Base-by-base conservation (phyloP, 2,888 invertebrate genomes). In the Anticlea derivata region DNA sequence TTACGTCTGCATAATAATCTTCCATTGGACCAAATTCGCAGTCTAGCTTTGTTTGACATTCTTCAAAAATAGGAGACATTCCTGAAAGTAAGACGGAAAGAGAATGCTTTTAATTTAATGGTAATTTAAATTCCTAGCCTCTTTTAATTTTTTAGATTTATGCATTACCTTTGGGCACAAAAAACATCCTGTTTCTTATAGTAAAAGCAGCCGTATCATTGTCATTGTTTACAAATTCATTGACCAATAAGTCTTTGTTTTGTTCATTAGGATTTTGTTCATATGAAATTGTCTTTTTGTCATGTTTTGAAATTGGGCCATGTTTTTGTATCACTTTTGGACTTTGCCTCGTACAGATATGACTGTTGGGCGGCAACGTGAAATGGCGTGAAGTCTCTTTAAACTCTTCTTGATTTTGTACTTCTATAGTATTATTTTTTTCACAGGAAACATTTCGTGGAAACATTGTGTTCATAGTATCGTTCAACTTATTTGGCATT, bases 161-260 rank as follows among this genome's bases (percentile, higher is more conserved):
- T 0, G 17, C 3, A 2, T 45, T 69, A 90, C 93, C 93, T 89
- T 93, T 93, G 0, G 93, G 93, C 23, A 93, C 58, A 73, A 92
- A 92, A 20, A 79, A 73, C n/a, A 74, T 75, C 63, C 93, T 80
- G 60, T 78, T 78, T 39, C 72, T 79, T 7, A 93, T 66, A 53
- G 75, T 65, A 64, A 86, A 91, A 69, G 61, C 48, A 43, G 70
- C 66, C 0, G 50, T 47, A 24, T 65, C 55, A 10, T 51, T 45
- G 7, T 39, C 45, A 34, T 27, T 44, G 12, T 55, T 50, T 1
- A n/a, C 5, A 23, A n/a, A 29, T 7, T 31, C 7, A 31, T 40
- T 26, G 5, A 23, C 20, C 6, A 20, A 8, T 5, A 17, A 11
- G 31, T 41, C 30, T 41, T 45, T 41, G 52, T 46, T 29, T 7